Percentiles rank a stretch among this genome's conserved stretches.
phyloP scores from a whole-genome alignment of 2,888 invertebrate genomes.

The Opisthograptis luteolata region DNA sequence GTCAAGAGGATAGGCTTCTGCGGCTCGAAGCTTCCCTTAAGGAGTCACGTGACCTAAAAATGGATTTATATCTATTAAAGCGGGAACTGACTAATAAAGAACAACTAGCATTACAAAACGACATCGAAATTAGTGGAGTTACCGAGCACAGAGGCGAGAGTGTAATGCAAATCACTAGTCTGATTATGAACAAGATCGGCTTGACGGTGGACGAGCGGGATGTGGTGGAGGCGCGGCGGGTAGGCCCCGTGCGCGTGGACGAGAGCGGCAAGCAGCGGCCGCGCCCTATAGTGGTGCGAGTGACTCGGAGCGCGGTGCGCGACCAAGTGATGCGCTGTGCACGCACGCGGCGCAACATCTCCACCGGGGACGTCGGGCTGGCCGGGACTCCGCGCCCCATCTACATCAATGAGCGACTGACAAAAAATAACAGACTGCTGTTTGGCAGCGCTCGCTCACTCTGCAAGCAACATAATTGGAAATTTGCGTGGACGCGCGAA shows the following conservation, averaged over 20 bases:
- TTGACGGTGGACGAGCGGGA: not conserved
- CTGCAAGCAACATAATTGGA: not conserved
- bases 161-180: not conserved
- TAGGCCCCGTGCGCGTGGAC: not conserved
- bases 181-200: not conserved
- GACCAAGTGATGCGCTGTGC: not conserved
- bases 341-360: not conserved
- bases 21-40: not conserved
- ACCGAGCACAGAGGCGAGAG: not conserved
- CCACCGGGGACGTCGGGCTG: not conserved
- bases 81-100: not conserved
- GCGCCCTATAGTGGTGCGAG: not conserved
- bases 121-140: not conserved
- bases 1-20: not conserved
- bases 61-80: not conserved
- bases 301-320: not conserved
- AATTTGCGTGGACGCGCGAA: not conserved
- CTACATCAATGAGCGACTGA: too few species aligned
- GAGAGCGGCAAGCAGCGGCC: not conserved
- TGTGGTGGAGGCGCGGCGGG: not conserved
- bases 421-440: not conserved
- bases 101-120: not conserved
- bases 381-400: not conserved
- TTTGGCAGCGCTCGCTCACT: not conserved
- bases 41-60: not conserved